Evolutionary conservation across 2,888 invertebrate genomes (phyloP).

Genomic region (Lymantria monacha): DNA sequence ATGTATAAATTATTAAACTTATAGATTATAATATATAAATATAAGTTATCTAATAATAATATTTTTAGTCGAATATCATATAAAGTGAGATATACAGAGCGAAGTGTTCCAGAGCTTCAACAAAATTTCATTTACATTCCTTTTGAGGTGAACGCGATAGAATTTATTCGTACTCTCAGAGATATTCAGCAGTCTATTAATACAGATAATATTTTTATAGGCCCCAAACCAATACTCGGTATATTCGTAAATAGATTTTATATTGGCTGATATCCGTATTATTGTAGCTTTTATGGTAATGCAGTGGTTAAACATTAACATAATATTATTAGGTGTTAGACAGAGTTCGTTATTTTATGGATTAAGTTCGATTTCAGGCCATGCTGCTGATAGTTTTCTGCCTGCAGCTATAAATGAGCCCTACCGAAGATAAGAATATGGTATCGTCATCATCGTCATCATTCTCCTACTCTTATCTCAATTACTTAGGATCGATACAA

Average conservation of each 20-base stretch:
- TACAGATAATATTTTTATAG: conserved; percentile 19
- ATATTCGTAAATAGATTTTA: conserved; percentile 12
- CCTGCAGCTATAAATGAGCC: too few species aligned
- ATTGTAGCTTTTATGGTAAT: conserved; percentile 8
- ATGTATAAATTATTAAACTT: too few species aligned
- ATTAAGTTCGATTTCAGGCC: too few species aligned
- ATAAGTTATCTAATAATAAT: too few species aligned
- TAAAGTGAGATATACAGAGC: background rate
- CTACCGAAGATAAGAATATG: too few species aligned
- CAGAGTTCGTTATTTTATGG: too few species aligned
- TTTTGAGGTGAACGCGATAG: conserved; percentile 10
- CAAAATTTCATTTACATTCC: conserved; percentile 25
- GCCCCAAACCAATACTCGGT: conserved; percentile 6
- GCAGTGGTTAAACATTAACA: background rate
- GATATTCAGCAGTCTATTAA: conserved; percentile 4
- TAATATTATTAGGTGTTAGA: too few species aligned
- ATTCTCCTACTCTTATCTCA: too few species aligned
- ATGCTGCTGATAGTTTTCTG: too few species aligned
- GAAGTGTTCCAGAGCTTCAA: conserved; percentile 1
- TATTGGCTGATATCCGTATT: conserved; percentile 2
- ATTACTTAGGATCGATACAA: too few species aligned
- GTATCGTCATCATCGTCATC: too few species aligned
- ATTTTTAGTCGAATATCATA: background rate
- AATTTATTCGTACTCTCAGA: conserved; percentile 1
- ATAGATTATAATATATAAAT: too few species aligned